phyloP scores from a whole-genome alignment of 2,113 vertebrate species.

The Centrocercus urophasianus region DNA sequence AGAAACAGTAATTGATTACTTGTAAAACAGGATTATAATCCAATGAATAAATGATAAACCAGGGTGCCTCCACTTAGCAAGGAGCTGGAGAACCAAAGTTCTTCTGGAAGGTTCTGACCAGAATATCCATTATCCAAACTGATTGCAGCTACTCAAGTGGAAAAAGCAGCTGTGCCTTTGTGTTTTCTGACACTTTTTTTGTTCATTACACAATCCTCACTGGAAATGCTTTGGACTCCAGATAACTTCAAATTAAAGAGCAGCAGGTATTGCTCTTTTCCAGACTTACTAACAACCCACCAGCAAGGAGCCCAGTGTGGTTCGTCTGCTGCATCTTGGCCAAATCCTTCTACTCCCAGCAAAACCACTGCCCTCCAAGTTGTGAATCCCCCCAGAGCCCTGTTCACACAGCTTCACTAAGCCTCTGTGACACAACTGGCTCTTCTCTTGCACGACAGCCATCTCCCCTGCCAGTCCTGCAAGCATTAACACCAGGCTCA shows the following conservation, averaged over 20 bases:
- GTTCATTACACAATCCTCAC: not conserved
- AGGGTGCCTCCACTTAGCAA: not conserved
- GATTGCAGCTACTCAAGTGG: conserved; percentile 2
- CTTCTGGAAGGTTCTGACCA: conserved; percentile 8
- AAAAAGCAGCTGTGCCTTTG: conserved; percentile 54
- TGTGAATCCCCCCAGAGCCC: not conserved
- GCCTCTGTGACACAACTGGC: not conserved
- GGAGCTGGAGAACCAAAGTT: not conserved
- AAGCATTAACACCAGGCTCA: not conserved
- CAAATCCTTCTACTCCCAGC: not conserved
- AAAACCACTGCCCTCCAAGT: not conserved
- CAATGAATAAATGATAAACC: conserved; percentile 71
- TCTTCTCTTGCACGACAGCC: not conserved
- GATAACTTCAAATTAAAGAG: not conserved
- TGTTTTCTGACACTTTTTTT: conserved; percentile 33
- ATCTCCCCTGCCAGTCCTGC: not conserved
- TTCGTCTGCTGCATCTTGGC: not conserved
- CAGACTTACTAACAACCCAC: not conserved
- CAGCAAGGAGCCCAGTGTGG: not conserved
- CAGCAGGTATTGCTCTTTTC: not conserved
- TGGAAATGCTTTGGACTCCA: not conserved
- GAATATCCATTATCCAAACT: conserved; percentile 44
- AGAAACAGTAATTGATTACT: conserved; percentile 60
- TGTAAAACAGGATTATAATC: not conserved
- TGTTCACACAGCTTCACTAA: not conserved